These are phyloP conservation scores for Mus minutoides DNA, from an alignment of 2,797 vertebrate genomes.

Conservation along the genomic window DNA sequence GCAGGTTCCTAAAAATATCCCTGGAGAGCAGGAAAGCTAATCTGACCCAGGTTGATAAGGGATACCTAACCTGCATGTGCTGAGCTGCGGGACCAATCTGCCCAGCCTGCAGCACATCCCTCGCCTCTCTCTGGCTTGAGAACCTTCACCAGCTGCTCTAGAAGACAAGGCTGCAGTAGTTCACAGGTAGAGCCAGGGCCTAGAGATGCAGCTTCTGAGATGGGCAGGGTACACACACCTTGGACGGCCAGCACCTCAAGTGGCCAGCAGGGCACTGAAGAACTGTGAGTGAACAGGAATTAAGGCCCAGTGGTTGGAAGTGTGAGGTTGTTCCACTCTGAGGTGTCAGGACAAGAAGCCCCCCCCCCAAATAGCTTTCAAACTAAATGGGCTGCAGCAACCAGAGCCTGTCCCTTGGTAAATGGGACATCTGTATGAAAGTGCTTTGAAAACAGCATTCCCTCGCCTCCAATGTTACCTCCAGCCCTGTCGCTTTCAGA, in stretches of 20 bases:
- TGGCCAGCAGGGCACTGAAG: too few species aligned
- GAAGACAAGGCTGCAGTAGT: background rate
- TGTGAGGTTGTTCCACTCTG: background rate
- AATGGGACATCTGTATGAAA: background rate
- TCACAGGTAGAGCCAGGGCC: background rate
- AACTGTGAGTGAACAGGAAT: background rate
- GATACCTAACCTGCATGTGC: too few species aligned
- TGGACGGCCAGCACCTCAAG: accelerated
- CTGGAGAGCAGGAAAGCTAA: slow-evolving; percentile 79
- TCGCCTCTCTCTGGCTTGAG: background rate
- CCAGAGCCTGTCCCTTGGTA: background rate
- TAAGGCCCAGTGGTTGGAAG: slow-evolving; percentile 27
- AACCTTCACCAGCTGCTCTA: background rate
- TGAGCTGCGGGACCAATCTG: background rate
- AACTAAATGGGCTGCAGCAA: background rate
- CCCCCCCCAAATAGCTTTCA: background rate
- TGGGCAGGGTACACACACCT: background rate
- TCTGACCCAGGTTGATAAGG: background rate
- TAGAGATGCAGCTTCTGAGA: slow-evolving; percentile 87
- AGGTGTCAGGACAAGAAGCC: background rate
- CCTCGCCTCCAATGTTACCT: background rate
- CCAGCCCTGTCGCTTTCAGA: background rate
- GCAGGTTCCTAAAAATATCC: slow-evolving; percentile 86
- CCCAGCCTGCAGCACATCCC: too few species aligned
- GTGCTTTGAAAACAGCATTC: background rate